Evolutionary conservation across 2,797 vertebrate genomes (phyloP).

Genomic region (Paramormyrops hopkinsi): DNA sequence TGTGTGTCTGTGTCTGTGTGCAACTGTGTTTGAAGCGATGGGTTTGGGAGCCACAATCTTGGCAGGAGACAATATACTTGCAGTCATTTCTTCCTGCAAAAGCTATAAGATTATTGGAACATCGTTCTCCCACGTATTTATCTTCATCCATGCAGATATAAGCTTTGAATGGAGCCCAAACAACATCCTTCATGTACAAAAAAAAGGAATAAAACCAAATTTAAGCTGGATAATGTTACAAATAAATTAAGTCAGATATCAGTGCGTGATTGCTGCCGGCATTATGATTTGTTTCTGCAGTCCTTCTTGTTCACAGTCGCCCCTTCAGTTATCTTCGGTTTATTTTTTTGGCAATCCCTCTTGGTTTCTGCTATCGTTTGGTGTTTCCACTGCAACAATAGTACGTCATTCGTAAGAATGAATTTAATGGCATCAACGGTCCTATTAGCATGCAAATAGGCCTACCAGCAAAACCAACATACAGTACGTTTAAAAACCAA

Average conservation of each 20-base stretch:
- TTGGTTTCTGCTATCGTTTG: not conserved
- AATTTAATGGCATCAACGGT: not conserved
- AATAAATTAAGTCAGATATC: slow-evolving; percentile 9
- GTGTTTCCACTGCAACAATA: not conserved
- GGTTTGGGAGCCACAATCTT: slow-evolving; percentile 39
- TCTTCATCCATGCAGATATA: slow-evolving; percentile 65
- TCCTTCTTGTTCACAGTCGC: not conserved
- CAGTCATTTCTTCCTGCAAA: slow-evolving; percentile 61
- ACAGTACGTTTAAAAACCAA: not conserved
- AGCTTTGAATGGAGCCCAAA: not conserved
- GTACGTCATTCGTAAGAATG: not conserved
- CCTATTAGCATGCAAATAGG: not conserved
- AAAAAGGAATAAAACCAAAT: not conserved
- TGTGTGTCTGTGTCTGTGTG: too few species aligned
- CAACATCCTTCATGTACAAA: not conserved
- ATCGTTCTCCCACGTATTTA: slow-evolving; percentile 50
- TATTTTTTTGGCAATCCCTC: not conserved
- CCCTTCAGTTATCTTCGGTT: not conserved
- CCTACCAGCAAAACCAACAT: not conserved
- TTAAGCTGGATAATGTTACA: not conserved
- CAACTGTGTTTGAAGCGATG: not conserved
- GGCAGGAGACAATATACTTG: slow-evolving; percentile 62
- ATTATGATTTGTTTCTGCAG: not conserved
- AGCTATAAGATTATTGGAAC: slow-evolving; percentile 49
- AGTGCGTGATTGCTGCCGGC: not conserved